Evolutionary conservation across 1,140 invertebrate species (phyloP).

Genomic region (Sitodiplosis mosellana): DNA sequence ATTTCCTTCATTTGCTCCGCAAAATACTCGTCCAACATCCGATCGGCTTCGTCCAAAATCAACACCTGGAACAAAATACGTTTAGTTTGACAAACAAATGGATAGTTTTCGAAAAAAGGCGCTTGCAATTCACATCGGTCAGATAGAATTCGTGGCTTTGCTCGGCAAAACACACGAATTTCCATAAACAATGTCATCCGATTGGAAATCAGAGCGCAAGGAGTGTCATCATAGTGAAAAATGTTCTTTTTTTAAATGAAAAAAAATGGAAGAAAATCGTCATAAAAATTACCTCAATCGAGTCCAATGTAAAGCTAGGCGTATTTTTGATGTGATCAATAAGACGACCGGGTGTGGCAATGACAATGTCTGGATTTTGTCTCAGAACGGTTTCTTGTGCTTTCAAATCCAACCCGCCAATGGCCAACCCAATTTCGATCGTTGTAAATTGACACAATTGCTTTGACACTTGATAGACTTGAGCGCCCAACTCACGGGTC

Average conservation of each 20-base stretch:
- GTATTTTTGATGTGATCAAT: constrained; percentile 96
- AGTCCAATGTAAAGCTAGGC: constrained; percentile 74
- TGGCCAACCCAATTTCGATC: constrained; percentile 63
- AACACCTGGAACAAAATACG: constrained; percentile 13
- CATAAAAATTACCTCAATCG: constrained; percentile 59
- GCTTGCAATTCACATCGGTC: too few species aligned
- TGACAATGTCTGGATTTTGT: constrained; percentile 87
- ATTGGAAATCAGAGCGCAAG: constrained; percentile 20
- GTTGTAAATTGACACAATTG: constrained; percentile 77
- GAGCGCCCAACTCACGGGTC: constrained; percentile 85
- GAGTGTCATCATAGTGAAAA: constrained; percentile 15
- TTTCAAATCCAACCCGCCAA: constrained; percentile 89
- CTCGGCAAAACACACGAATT: neutral
- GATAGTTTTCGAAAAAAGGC: neutral
- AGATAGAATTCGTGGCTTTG: neutral
- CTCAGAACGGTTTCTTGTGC: constrained; percentile 75
- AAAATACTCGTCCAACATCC: constrained; percentile 97
- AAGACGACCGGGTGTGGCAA: constrained; percentile 91
- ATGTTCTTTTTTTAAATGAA: neutral
- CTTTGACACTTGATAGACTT: constrained; percentile 82
- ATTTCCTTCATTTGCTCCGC: constrained; percentile 97
- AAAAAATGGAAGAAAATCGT: neutral
- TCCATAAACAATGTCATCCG: neutral
- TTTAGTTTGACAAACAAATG: neutral
- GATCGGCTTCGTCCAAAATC: constrained; percentile 25